Percentiles rank a stretch among this genome's conserved stretches.
Conservation (phyloP, 2,797 vertebrate genomes). For the Sebastiscus tertius region DNA sequence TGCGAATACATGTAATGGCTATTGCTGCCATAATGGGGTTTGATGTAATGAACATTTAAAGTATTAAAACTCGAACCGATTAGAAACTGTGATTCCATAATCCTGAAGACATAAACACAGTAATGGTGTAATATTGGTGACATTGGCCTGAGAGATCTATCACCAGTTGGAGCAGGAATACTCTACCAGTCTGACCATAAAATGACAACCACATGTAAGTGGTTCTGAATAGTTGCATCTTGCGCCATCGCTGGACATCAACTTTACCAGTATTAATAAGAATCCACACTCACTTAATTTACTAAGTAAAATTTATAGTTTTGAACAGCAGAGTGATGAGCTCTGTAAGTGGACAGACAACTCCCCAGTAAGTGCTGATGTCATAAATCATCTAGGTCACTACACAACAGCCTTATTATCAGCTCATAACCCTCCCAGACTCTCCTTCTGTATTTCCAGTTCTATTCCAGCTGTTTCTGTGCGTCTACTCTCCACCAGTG, state of each 20-base stretch:
- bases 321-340: neutral
- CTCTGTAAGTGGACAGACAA: neutral
- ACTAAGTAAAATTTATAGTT: neutral
- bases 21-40: neutral
- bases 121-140: neutral
- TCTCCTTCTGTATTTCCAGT: conserved; percentile 30
- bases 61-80: neutral
- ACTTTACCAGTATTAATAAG: neutral
- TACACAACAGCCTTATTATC: neutral
- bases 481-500: conserved; percentile 42
- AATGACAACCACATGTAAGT: neutral
- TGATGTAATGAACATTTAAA: neutral
- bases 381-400: neutral
- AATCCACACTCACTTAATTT: neutral
- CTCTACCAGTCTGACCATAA: neutral
- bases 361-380: neutral
- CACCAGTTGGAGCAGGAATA: neutral
- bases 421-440: neutral
- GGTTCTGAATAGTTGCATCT: neutral
- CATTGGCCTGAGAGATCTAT: neutral
- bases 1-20: too few species aligned
- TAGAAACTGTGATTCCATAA: neutral
- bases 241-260: neutral
- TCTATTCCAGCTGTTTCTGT: conserved; percentile 63
- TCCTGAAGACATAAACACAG: neutral